These are phyloP conservation scores for Chaetodon auriga DNA, from an alignment of 2,113 vertebrate species.

Conservation along the genomic window DNA sequence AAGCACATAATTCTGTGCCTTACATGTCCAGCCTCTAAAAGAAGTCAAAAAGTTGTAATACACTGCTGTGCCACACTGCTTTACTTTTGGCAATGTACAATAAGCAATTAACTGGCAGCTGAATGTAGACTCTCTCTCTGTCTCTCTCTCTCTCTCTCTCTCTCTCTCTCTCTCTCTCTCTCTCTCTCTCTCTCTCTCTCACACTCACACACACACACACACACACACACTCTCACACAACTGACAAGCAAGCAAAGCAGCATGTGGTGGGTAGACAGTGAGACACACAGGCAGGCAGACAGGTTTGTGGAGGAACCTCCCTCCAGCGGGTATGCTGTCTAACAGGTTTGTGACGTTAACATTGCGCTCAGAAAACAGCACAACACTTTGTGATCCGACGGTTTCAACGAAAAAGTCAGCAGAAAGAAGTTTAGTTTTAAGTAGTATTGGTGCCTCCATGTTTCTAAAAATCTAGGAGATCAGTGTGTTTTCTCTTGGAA, in stretches of 20 bases:
- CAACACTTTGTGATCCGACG: no score
- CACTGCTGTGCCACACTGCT: no score
- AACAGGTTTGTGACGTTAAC: constrained; percentile 23
- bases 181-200: no score
- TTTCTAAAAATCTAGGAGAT: neutral
- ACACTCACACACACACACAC: neutral
- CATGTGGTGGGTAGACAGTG: neutral
- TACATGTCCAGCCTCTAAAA: no score
- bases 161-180: neutral
- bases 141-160: no score
- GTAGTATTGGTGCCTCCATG: neutral
- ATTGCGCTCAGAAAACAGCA: neutral
- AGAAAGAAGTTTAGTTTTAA: neutral
- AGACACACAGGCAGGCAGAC: neutral
- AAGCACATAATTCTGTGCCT: no score
- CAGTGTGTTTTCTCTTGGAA: neutral
- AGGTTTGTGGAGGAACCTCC: constrained; percentile 33
- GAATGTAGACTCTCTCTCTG: neutral
- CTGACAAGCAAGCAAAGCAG: neutral
- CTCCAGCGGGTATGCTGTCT: constrained; percentile 66
- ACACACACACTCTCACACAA: neutral
- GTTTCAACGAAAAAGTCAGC: neutral
- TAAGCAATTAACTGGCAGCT: no score
- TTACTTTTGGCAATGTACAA: no score
- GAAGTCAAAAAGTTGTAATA: no score